These are phyloP conservation scores for Brachirus orientalis DNA, from an alignment of 2,113 vertebrate genomes.

Conservation along the genomic window DNA sequence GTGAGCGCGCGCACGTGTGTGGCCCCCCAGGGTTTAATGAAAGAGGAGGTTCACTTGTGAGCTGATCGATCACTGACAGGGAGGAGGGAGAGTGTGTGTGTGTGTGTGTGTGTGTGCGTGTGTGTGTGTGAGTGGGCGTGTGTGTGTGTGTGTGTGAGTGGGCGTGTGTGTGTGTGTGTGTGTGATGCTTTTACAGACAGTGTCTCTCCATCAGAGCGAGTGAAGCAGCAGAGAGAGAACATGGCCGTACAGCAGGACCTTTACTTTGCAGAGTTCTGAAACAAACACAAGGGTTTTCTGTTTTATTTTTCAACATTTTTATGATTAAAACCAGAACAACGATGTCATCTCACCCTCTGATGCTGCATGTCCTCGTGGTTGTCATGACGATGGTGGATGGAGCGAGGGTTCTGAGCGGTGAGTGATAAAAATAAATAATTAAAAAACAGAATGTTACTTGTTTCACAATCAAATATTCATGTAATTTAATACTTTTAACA, in stretches of 20 bases:
- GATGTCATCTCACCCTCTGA: not conserved
- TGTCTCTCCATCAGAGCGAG: not conserved
- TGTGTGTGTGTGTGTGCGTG: not conserved
- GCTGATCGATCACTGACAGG: conserved; percentile 30
- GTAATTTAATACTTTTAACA: not conserved
- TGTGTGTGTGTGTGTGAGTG: too few relatives aligned
- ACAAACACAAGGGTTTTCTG: not conserved
- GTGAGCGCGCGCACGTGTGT: conserved; percentile 14
- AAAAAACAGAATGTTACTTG: not conserved
- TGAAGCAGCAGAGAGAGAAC: not conserved
- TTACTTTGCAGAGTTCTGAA: not conserved
- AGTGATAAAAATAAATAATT: conserved; percentile 16
- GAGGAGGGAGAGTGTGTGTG: not conserved
- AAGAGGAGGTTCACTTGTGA: conserved; percentile 40
- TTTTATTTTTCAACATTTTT: not conserved
- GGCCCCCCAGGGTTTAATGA: conserved; percentile 53
- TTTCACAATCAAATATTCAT: not conserved
- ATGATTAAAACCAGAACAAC: not conserved
- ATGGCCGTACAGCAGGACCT: not conserved
- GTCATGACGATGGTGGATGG: conserved; percentile 12
- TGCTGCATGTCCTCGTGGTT: conserved; percentile 21
- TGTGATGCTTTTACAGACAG: not conserved
- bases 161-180: not conserved
- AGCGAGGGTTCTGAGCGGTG: conserved; percentile 65
- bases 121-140: too few relatives aligned